phyloP scores from a whole-genome alignment of 2,113 vertebrate species.

The Anthoscopus minutus region DNA sequence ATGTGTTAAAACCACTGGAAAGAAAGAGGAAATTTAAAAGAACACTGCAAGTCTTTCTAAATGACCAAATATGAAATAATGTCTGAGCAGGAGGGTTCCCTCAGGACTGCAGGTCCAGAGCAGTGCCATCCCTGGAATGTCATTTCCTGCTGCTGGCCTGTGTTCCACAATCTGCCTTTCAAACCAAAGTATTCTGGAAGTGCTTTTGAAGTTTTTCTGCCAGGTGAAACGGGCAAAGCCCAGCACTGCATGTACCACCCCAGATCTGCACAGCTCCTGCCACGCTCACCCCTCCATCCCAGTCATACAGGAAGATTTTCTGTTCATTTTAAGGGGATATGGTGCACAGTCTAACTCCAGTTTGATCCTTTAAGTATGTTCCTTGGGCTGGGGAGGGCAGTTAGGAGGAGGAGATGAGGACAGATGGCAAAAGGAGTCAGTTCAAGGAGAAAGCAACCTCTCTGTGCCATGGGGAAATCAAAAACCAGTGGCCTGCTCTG shows the following conservation, averaged over 20 bases:
- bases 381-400: not conserved
- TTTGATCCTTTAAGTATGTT: not conserved
- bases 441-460: not conserved
- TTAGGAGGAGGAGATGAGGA: not conserved
- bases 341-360: not conserved
- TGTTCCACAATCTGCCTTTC: not conserved
- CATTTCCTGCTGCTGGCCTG: not conserved
- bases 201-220: not conserved
- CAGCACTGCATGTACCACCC: not conserved
- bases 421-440: not conserved
- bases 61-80: not conserved
- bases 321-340: not conserved
- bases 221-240: not conserved
- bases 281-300: fast-evolving
- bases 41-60: not conserved
- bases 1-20: constrained; percentile 85
- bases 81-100: not conserved
- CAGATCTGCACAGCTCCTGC: not conserved
- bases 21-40: not conserved
- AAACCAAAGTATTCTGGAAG: not conserved
- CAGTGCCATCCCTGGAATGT: not conserved
- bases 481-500: not conserved
- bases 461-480: not conserved
- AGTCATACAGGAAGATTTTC: not conserved
- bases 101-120: not conserved